Evolutionary conservation across 1,140 invertebrate genomes (phyloP), one percentile per base, ranked within the genome.

Genomic region (Subanguina moxae): DNA sequence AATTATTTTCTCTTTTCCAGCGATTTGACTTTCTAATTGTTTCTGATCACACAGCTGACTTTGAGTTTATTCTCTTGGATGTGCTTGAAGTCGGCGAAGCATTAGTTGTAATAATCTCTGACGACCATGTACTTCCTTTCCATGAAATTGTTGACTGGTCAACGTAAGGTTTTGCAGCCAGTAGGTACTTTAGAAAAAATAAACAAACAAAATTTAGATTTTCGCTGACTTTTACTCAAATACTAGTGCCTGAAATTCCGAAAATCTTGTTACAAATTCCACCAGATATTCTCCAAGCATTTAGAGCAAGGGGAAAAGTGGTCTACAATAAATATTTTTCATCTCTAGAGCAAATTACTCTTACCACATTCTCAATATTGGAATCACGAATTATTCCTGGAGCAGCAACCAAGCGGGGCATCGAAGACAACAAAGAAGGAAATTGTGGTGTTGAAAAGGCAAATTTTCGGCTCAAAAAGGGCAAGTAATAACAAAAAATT

Each of bases 81-180:
- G 27, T 45, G 3, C 15, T 61, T 3, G 28, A 61, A 61, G 23
- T 25, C 8, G 23, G 25, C 0, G 64, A 62, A n/a, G 25, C 48
- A 38, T 28, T 68, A 19, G 38, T 62, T 23, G 67, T 45, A 23
- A 48, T 68, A 21, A 9, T 67, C 21, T 68, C 67, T 27, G 64
- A 64, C 45, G 19, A 23, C 21, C 23, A 65, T 67, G 5, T 68
- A 19, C 67, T 30, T 27, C 67, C 67, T 15, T 67, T 68, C 28
- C 59, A 52, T 52, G 67, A 68, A 17, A 13, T 25, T 17, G 21
- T 68, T 68, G 45, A 68, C 42, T 68, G 67, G 67, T 46, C 42
- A 19, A 45, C 23, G 67, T 68, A 43, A 62, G 45, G 15, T 3
- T 11, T n/a, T n/a, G n/a, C n/a, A n/a, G n/a, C n/a, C n/a, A n/a